Base-by-base conservation (phyloP, 2,113 vertebrate genomes). In the Rhineura floridana region DNA sequence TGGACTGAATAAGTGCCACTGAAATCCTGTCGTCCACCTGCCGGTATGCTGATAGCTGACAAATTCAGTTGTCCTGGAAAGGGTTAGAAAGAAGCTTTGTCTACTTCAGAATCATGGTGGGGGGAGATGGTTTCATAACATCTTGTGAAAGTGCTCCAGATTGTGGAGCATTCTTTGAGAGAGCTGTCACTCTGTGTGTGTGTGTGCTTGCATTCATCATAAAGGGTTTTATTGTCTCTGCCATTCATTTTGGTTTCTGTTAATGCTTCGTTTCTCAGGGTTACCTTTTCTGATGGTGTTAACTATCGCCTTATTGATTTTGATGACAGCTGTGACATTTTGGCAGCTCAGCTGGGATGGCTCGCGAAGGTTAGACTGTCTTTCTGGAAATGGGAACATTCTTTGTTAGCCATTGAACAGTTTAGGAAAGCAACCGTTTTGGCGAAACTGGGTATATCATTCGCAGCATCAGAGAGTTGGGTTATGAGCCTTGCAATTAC, bases 321-420 rank as follows among this genome's bases (percentile, higher is more conserved):
- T 90, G 85, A 81, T 83, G 90, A 90, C 42, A 82, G 69, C 69
- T 55, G 77, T 84, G 89, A 67, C 92, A 87, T 93, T 94, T 95
- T 86, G 28, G 92, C 73, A 91, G 36, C 67, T 92, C 89, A 90
- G 73, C 80, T 83, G 69, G 11, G 39, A n/a, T 72, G 6, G 52
- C 87, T 88, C 19, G 12, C 39, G 82, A 90, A 91, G 89, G 79
- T 93, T 89, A 94, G 44, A 89, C 90, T 88, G 73, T 90, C 86
- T 87, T 88, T 77, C 48, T 70, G 11, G 80, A 87, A 88, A 94
- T 91, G 91, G 92, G 91, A 90, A 81, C 92, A 93, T 12, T 33
- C 33, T 36, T n/a, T 23, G 15, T 52, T 19, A 46, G 28, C 39
- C 13, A 10, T 28, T 46, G 81, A 67, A 83, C 46, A 83, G 65